These are phyloP conservation scores for Anoplopoma fimbria DNA, from an alignment of 2,113 vertebrate genomes.

Conservation along the genomic window DNA sequence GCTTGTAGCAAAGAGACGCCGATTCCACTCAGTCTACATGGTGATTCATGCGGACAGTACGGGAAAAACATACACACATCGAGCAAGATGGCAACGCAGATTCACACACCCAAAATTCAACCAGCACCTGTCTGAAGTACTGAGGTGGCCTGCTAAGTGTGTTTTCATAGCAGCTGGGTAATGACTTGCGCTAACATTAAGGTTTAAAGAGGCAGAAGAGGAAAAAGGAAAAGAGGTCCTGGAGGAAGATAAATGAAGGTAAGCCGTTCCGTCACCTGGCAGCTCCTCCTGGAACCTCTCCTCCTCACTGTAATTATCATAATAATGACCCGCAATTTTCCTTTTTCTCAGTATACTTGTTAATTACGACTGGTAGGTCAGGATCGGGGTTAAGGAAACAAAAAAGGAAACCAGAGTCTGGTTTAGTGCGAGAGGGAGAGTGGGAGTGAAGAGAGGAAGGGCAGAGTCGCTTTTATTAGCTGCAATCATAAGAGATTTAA, in stretches of 20 bases:
- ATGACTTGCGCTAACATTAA: constrained; percentile 69
- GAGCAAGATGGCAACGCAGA: constrained; percentile 31
- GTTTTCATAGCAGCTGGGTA: constrained; percentile 75
- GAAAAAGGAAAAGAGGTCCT: constrained; percentile 51
- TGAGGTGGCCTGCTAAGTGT: constrained; percentile 67
- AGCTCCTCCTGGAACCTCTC: constrained; percentile 73
- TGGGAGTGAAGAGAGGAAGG: constrained; percentile 40
- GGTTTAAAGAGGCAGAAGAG: constrained; percentile 52
- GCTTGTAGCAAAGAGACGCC: constrained; percentile 47
- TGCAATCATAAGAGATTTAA: constrained; percentile 70
- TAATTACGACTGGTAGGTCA: constrained; percentile 77
- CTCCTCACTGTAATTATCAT: constrained; percentile 77
- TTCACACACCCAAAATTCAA: constrained; percentile 40
- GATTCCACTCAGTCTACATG: constrained; percentile 58
- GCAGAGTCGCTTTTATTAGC: constrained; percentile 64
- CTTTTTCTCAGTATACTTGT: constrained; percentile 79
- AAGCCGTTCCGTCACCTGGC: constrained; percentile 70
- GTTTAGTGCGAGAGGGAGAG: constrained; percentile 39
- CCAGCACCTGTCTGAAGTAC: constrained; percentile 60
- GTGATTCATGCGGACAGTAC: constrained; percentile 56
- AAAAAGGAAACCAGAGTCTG: constrained; percentile 68
- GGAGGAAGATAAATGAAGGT: constrained; percentile 73
- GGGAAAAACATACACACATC: constrained; percentile 57
- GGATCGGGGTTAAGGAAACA: constrained; percentile 81
- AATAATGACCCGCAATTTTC: constrained; percentile 83